A percentile compares a stretch with the other conserved stretches of the same genome.
Evolutionary conservation across 2,888 invertebrate genomes (phyloP).

Genomic region (Crepidodera aurea): DNA sequence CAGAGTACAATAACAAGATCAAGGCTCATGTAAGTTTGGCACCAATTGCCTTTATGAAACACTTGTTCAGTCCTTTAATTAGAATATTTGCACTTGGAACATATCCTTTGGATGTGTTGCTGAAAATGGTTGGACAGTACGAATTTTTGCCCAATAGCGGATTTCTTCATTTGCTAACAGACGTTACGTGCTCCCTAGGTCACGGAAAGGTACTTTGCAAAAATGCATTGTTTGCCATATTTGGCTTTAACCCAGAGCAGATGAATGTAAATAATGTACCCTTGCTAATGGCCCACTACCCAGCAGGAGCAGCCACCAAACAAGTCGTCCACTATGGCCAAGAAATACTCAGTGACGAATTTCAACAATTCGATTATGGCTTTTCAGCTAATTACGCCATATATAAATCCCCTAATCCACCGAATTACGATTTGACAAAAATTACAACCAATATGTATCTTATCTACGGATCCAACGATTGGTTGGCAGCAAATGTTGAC

Average conservation of each 20-base stretch:
- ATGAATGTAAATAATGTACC: conserved; percentile 53
- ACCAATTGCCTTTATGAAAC: conserved; percentile 75
- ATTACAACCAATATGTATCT: conserved; percentile 60
- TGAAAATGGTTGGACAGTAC: conserved; percentile 60
- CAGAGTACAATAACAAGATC: conserved; percentile 73
- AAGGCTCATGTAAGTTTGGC: conserved; percentile 73
- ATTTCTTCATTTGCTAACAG: conserved; percentile 56
- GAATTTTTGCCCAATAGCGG: conserved; percentile 72
- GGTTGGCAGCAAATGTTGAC: conserved; percentile 59
- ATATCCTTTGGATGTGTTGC: conserved; percentile 37
- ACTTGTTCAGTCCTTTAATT: conserved; percentile 52
- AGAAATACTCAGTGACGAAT: conserved; percentile 49
- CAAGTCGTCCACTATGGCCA: conserved; percentile 71
- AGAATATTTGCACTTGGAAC: conserved; percentile 45
- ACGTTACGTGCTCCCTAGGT: conserved; percentile 15
- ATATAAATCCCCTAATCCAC: conserved; percentile 57
- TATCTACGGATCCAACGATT: conserved; percentile 63
- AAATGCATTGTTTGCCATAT: conserved; percentile 51
- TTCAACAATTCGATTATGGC: conserved; percentile 67
- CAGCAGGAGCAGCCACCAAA: conserved; percentile 63
- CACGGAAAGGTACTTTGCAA: conserved; percentile 45
- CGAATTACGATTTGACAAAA: conserved; percentile 58
- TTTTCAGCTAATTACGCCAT: conserved; percentile 40
- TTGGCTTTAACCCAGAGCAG: conserved; percentile 53
- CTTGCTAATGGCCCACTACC: conserved; percentile 42